Evolutionary conservation across 1,140 invertebrate species (phyloP), one percentile per base, ranked within the genome.

Genomic region (Cotesia chilonis): DNA sequence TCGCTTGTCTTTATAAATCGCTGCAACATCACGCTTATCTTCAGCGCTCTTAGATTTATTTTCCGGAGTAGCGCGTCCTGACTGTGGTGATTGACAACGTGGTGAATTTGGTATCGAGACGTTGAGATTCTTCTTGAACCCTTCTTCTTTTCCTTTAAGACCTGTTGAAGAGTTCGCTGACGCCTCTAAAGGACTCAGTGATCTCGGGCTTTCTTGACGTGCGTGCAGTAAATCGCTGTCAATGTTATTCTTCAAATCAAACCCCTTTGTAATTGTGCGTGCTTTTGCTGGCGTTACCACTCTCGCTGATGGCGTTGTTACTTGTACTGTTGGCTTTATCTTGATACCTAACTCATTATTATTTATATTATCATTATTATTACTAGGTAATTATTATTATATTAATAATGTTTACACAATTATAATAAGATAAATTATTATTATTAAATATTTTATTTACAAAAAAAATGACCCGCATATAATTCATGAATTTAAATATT

Each of bases 1-100:
- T 74, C 94, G 89, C 82, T 96, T 92, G 80, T 91, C 92, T 68
- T 91, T 87, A 82, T 94, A 98, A 75, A 92, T 82, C 52, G 79
- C 79, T 12, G 87, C 79, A 4, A 88, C 83, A 78, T 92, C 90
- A 28, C 85, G 63, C 81, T 90, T 91, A 52, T 85, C 88, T 67
- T 91, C 90, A 65, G 83, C 87, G n/a, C 79, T 74, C 82, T 88
- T 89, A 55, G 70, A 64, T 73, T 79, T 83, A 51, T 72, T 69
- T 61, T 85, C 85, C 38, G 88, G 87, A 0, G 87, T 88, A 47
- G 79, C 87, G 37, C 88, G 86, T 0, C 90, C 92, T 1, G 89
- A 89, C 17, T 88, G 86, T 0, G 92, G 92, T 4, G 92, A 92
- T 65, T 90, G 88, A 61, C 89, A 89, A 76, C 90, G 85, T 1